Percentiles rank a stretch among this genome's conserved stretches.
Evolutionary conservation across 2,113 vertebrate genomes (phyloP).

Genomic region (Garra rufa): DNA sequence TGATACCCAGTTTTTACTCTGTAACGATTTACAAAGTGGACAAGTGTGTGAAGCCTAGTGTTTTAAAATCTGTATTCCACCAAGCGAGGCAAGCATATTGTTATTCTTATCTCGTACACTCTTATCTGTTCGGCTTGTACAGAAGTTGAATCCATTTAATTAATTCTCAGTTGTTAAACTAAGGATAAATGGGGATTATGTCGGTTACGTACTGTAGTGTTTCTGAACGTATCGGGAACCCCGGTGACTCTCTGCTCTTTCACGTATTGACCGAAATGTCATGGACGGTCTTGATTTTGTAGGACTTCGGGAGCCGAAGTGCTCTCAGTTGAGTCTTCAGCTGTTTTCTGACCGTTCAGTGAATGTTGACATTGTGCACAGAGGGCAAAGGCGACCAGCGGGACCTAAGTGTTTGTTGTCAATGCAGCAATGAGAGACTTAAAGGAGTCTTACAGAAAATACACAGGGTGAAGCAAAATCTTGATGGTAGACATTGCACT

Average conservation of each 20-base stretch:
- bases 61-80: background rate
- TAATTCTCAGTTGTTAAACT: constrained; percentile 29
- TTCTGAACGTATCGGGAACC: background rate
- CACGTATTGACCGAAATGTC: constrained; percentile 11
- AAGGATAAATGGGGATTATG: background rate
- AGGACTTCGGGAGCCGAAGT: background rate
- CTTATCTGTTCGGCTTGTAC: background rate
- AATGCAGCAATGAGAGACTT: constrained; percentile 14
- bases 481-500: background rate
- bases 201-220: background rate
- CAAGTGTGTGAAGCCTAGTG: background rate
- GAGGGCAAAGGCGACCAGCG: background rate
- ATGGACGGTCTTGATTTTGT: background rate
- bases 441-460: background rate
- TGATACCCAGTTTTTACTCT: background rate
- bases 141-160: constrained; percentile 43
- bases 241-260: constrained; percentile 4
- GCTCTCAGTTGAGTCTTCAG: background rate
- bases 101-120: constrained; percentile 1
- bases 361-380: background rate
- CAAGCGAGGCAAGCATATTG: background rate
- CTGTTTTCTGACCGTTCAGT: constrained; percentile 17
- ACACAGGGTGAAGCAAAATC: background rate
- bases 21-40: background rate
- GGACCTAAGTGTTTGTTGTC: background rate